These are phyloP conservation scores for Quadriops clusia DNA, from an alignment of 2,888 invertebrate genomes.

Conservation along the genomic window DNA sequence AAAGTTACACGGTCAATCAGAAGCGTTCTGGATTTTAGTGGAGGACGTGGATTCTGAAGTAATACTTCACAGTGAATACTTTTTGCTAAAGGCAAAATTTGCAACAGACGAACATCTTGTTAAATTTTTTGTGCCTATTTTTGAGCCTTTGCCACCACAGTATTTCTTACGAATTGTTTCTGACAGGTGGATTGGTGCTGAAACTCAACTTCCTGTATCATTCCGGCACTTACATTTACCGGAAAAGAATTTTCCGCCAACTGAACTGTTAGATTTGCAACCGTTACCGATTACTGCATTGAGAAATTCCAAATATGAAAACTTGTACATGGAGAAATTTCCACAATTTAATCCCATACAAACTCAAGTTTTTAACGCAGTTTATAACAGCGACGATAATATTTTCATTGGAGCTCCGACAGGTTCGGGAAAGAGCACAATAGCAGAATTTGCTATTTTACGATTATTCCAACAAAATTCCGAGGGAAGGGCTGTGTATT, in stretches of 20 bases:
- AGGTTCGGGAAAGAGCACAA: conserved; percentile 85
- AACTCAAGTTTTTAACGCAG: conserved; percentile 97
- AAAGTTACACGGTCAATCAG: conserved; percentile 70
- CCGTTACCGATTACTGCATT: conserved; percentile 90
- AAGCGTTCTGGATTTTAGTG: conserved; percentile 80
- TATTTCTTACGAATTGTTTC: conserved; percentile 89
- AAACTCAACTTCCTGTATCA: conserved; percentile 92
- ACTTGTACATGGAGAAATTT: conserved; percentile 73
- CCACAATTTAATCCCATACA: conserved; percentile 97
- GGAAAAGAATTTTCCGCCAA: conserved; percentile 96
- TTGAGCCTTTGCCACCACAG: conserved; percentile 96
- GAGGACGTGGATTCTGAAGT: conserved; percentile 82
- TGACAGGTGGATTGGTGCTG: conserved; percentile 88
- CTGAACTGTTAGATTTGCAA: conserved; percentile 92
- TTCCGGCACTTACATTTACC: conserved; percentile 95
- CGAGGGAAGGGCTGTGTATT: conserved; percentile 81
- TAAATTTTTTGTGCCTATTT: conserved; percentile 97
- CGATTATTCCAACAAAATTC: conserved; percentile 65
- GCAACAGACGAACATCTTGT: conserved; percentile 88
- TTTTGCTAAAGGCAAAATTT: conserved; percentile 90
- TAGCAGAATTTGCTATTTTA: conserved; percentile 92
- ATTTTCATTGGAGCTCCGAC: conserved; percentile 91
- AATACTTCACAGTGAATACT: conserved; percentile 87
- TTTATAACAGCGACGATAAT: conserved; percentile 97
- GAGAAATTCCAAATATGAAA: conserved; percentile 74